Base-by-base conservation (phyloP, 1,140 invertebrate genomes). In the Conus ventricosus region DNA sequence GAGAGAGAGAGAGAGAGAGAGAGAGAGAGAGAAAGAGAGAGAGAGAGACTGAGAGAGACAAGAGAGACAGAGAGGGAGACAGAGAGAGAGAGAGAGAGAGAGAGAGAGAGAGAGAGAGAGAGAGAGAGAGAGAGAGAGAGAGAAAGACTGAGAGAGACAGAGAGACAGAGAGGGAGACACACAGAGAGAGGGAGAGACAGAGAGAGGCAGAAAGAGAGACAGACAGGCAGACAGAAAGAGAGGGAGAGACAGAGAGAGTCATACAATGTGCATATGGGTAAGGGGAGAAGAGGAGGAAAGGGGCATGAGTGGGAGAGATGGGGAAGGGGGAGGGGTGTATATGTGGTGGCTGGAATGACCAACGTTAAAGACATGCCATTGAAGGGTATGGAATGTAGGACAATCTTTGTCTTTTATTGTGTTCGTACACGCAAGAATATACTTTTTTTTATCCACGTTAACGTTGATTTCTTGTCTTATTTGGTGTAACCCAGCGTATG, bases 121-220 rank as follows among this genome's bases (percentile, higher is more conserved):
- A 55, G 81, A 83, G 81, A 55, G 51, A 55, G 53, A 25, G 81
- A 83, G 53, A 55, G 81, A 83, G 53, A n/a, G 81, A 83, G 53
- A 55, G 81, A 55, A 53, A 55, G n/a, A n/a, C n/a, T n/a, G n/a
- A n/a, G 81, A 83, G 81, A 53, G 78, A 55, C 54, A 55, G 81
- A 83, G 81, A 55, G 39, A 83, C 6, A 53, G 80, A 82, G 80
- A 20, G 80, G 55, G 80, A 53, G 80, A 55, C n/a, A 27, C 4
- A 27, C 11, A 80, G 76, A 80, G 2, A 27, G 39, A 80, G 0
- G 6, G 54, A 55, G 4, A 55, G 54, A 82, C n/a, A 53, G 80
- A 51, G 5, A 82, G 54, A 27, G 80, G 5, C 3, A 53, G 80
- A 55, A 1, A 82, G 10, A 55, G 80, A 82, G 54, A 55, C n/a